Percentiles rank a stretch among this genome's conserved stretches.
Evolutionary conservation across 2,113 vertebrate genomes (phyloP).

Genomic region (Muscicapa adusta): DNA sequence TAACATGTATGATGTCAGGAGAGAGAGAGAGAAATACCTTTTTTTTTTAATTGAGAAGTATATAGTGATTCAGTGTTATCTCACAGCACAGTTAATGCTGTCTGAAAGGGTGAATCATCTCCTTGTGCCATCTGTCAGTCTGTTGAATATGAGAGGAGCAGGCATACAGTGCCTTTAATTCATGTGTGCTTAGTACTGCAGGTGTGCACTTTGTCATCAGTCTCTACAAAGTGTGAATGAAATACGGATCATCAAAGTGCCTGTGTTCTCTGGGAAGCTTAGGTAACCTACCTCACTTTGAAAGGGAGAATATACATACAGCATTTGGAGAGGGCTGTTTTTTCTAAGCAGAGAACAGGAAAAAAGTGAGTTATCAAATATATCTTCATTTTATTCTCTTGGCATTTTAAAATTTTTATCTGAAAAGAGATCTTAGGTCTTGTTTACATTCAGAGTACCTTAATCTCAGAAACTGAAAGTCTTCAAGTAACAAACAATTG

Average conservation of each 20-base stretch:
- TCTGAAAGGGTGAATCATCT: slow-evolving; percentile 35
- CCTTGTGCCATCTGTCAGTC: not conserved
- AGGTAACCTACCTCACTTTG: not conserved
- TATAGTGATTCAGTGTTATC: not conserved
- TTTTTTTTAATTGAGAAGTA: not conserved
- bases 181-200: not conserved
- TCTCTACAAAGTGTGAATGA: not conserved
- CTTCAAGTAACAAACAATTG: not conserved
- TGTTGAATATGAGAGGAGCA: not conserved
- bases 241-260: not conserved
- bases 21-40: not conserved
- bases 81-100: not conserved
- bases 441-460: not conserved
- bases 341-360: not conserved
- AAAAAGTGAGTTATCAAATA: not conserved
- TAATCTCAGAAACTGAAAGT: not conserved
- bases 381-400: not conserved
- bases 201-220: not conserved
- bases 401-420: not conserved
- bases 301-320: not conserved
- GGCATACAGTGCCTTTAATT: not conserved
- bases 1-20: not conserved
- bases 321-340: not conserved
- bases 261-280: not conserved
- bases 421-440: not conserved